Evolutionary conservation across 2,888 invertebrate species (phyloP), one percentile per base, ranked within the genome.

Genomic region (Sphecodes monilicornis): DNA sequence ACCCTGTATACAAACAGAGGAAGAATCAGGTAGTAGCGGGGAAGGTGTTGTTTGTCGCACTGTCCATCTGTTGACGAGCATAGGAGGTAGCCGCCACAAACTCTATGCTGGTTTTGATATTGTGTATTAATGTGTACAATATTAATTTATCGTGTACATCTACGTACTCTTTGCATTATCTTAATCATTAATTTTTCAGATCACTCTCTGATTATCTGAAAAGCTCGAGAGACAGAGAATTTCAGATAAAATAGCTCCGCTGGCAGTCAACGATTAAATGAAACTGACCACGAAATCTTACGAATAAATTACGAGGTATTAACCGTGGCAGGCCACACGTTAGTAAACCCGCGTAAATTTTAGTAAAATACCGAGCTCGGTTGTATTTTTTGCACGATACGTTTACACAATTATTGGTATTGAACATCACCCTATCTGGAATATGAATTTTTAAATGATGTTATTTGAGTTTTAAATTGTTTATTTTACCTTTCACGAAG

Each of bases 261-360:
- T 41, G 46, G 64, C 22, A 78, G 29, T 36, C 54, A 73, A 73
- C n/a, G 39, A 57, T 81, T 70, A 64, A 82, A 74, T 18, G 16
- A 22, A 73, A 46, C 60, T 22, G 74, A 64, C 71, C 71, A 32
- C 46, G 22, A 43, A 70, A 60, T 36, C 64, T 41, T 13, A n/a
- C 29, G 46, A 60, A 54, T 29, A 57, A 82, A 73, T 60, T 36
- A 43, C 41, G 57, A 72, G 16, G 26, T 32, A 60, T 46, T 79
- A 46, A 68, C 43, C 36, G 29, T 8, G 64, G 22, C 16, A 26
- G 8, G 29, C 16, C n/a, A 36, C 26, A 43, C 68, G 73, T 18
- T 29, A 78, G 41, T 36, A 50, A 54, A 71, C 29, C 41, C 13
- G 41, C 36, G 22, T 26, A 50, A 78, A 71, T 64, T 66, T n/a